These are phyloP conservation scores for Crepidodera aurea DNA, from an alignment of 2,888 invertebrate genomes.

Conservation along the genomic window DNA sequence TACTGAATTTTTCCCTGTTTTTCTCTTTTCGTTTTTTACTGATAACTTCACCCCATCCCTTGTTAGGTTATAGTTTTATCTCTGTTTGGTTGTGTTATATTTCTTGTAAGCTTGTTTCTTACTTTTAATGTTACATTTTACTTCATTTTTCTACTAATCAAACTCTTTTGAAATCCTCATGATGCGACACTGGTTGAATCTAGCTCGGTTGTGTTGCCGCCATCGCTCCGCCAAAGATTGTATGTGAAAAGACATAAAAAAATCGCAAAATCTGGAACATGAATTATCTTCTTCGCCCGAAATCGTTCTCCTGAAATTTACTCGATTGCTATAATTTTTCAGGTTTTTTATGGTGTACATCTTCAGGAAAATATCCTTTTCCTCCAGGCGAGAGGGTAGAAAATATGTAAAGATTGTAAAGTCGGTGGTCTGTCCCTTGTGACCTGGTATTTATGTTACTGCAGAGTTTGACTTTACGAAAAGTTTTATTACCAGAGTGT, in stretches of 20 bases:
- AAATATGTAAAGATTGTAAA: slow-evolving; percentile 11
- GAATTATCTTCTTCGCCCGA: slow-evolving; percentile 25
- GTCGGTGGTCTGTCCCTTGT: background rate
- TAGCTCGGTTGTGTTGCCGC: slow-evolving; percentile 9
- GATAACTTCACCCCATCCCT: too few relatives aligned
- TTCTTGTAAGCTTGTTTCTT: too few relatives aligned
- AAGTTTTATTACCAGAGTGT: too few relatives aligned
- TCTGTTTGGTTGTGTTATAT: too few relatives aligned
- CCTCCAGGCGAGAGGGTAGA: background rate
- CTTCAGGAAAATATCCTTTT: slow-evolving; percentile 2
- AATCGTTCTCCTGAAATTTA: slow-evolving; percentile 21
- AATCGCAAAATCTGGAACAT: slow-evolving; percentile 31
- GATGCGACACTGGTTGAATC: background rate
- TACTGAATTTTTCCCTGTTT: too few relatives aligned
- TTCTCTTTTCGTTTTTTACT: too few relatives aligned
- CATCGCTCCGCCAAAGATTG: slow-evolving; percentile 10
- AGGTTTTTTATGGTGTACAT: slow-evolving; percentile 7
- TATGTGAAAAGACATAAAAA: slow-evolving; percentile 33
- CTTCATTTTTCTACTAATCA: too few relatives aligned
- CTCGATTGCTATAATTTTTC: slow-evolving; percentile 18
- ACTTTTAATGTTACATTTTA: too few relatives aligned
- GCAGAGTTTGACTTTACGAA: background rate
- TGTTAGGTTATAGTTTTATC: too few relatives aligned
- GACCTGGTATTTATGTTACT: background rate
- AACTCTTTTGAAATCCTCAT: too few relatives aligned